Base-by-base conservation (phyloP, 2,888 invertebrate genomes). In the Camponotus fellah region DNA sequence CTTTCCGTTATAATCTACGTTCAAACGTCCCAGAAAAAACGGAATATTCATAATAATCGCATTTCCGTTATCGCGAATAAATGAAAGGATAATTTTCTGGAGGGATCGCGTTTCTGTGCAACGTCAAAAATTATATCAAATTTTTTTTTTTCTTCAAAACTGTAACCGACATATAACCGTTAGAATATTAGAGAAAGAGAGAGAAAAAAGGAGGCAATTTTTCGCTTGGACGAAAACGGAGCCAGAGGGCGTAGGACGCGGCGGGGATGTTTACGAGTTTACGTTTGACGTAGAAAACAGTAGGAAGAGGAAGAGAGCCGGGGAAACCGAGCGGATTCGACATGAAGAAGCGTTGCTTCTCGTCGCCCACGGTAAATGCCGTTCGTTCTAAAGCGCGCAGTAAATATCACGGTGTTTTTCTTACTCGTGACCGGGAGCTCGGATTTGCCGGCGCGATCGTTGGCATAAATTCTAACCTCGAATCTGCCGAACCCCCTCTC, bases 341-440 rank as follows among this genome's bases (percentile, higher is more conserved):
- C 85, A 93, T 92, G 92, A 92, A 92, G 89, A 92, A 92, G 86
- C 91, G 88, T 88, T 89, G 88, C 86, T 88, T 91, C 79, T 89
- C 89, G 68, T 83, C 81, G 83, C 79, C 86, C 68, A 91, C 90
- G 91, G 91, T 92, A 91, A 89, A 89, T 58, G 37, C 82, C 21
- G 43, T 17, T 12, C 32, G 46, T 75, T 6, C 5, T 53, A 2
- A n/a, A 53, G n/a, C 6, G 32, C 53, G 53, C n/a, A 8, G n/a
- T 53, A 53, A 53, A 58, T 10, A 32, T 8, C 34, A 14, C 62
- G 34, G 53, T 8, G 53, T 53, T n/a, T 53, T 53, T 53, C n/a
- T 8, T n/a, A 53, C n/a, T 37, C 37, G 34, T 9, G 40, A 14
- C 14, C 37, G 64, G 49, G 75, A 65, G 65, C 34, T 76, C 49